Percentiles rank a stretch among this genome's conserved stretches.
These are phyloP conservation scores for Sceloporus tristichus DNA, from an alignment of 2,113 vertebrate genomes.

Conservation along the genomic window DNA sequence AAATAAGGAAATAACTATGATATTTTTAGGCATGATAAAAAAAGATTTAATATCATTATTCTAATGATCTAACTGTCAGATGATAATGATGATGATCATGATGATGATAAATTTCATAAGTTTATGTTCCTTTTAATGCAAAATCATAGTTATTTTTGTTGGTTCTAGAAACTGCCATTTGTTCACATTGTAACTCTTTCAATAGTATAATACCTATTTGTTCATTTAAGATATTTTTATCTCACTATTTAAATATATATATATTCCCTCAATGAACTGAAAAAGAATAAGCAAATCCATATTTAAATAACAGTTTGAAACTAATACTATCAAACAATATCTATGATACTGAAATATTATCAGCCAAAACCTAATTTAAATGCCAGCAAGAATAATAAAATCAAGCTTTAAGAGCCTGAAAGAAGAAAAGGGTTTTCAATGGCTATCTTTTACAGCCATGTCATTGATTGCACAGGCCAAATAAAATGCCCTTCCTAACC, in stretches of 20 bases:
- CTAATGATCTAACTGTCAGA: not conserved
- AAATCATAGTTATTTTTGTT: not conserved
- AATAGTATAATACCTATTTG: no score
- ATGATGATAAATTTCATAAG: not conserved
- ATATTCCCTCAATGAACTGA: no score
- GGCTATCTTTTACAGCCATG: no score
- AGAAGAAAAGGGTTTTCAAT: not conserved
- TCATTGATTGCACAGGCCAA: no score
- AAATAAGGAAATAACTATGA: slow-evolving; percentile 30
- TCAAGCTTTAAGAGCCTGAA: not conserved
- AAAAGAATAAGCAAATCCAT: not conserved
- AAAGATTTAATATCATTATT: not conserved
- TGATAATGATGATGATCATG: slow-evolving; percentile 34
- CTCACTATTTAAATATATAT: not conserved
- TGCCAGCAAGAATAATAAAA: not conserved
- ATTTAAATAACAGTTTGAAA: not conserved
- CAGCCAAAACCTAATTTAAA: not conserved
- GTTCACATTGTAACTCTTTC: not conserved
- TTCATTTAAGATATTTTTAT: not conserved
- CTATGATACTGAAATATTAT: not conserved
- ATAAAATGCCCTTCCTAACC: no score
- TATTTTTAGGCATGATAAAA: slow-evolving; percentile 52
- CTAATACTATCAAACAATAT: not conserved
- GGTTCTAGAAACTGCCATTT: not conserved
- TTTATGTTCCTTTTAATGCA: not conserved